Base-by-base conservation (phyloP, 2,888 invertebrate species). In the Quadriops clusia region DNA sequence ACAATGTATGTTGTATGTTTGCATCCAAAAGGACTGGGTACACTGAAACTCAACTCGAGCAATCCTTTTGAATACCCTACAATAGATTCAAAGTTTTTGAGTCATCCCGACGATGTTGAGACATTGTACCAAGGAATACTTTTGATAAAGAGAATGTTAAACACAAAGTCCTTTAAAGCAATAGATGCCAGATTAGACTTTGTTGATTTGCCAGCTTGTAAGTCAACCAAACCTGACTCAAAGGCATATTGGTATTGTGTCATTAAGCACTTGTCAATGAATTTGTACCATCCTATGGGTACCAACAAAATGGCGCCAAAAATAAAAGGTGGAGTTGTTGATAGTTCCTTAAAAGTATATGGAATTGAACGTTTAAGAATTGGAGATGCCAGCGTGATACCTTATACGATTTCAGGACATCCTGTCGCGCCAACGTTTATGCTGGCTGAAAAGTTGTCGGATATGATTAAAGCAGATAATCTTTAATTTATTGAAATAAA, bases 11-110 rank as follows among this genome's bases (percentile, higher is more conserved):
- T 69, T 0, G 51, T 67, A 10, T 46, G 68, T 2, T 46, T 70
- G 5, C 51, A 68, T 16, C 69, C 70, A 1, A 58, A 56, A 36
- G 68, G 69, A 1, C 51, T 61, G 7, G 70, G 67, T 3, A 58
- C 53, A 11, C 44, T 70, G 0, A 51, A 60, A 34, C 56, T 80
- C 2, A 58, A 61, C 27, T 67, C 67, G 13, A 59, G 58, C 1
- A 66, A 75, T 53, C 76, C 77, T 1, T 64, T 67, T 34, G 65
- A 70, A 10, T 68, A 67, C 44, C 78, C 80, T 0, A 45, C 69
- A n/a, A 72, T 81, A 33, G 64, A 79, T 41, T 69, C 78, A 1
- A 76, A 77, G 48, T 81, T 79, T 45, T 63, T 79, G 26, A 61
- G 63, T 2, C 65, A 73, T 47, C 66, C 70, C 0, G 42, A 45